Evolutionary conservation across 2,113 vertebrate species (phyloP).

Genomic region (Salvelinus sp.): DNA sequence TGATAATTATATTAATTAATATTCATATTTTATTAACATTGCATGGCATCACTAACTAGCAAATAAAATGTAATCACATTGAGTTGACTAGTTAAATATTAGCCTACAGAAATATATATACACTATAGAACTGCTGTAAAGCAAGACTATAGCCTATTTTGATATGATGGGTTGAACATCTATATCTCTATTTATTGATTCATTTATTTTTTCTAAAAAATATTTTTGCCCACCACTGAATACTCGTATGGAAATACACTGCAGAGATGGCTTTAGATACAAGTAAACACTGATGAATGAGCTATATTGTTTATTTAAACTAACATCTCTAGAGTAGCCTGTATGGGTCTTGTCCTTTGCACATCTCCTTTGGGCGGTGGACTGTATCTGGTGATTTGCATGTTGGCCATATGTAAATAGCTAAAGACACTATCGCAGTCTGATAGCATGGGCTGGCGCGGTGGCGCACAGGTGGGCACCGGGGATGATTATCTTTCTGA

Average conservation of each 20-base stretch:
- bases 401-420: constrained; percentile 18
- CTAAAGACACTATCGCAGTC: not conserved
- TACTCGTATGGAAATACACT: not conserved
- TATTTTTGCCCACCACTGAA: not conserved
- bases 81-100: not conserved
- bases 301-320: not conserved
- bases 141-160: not conserved
- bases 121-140: not conserved
- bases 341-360: not conserved
- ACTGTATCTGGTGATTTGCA: not conserved
- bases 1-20: not conserved
- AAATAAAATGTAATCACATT: not conserved
- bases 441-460: constrained; percentile 3
- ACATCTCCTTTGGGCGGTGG: not conserved
- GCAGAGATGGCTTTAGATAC: not conserved
- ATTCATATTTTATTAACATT: not conserved
- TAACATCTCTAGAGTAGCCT: too few species aligned
- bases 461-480: constrained; percentile 21
- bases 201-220: not conserved
- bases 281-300: not conserved
- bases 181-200: not conserved
- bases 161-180: not conserved
- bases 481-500: constrained; percentile 42
- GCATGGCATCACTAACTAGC: not conserved
- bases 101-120: not conserved